Evolutionary conservation across 2,113 vertebrate genomes (phyloP).

Genomic region (Psilopsiagon aymara): DNA sequence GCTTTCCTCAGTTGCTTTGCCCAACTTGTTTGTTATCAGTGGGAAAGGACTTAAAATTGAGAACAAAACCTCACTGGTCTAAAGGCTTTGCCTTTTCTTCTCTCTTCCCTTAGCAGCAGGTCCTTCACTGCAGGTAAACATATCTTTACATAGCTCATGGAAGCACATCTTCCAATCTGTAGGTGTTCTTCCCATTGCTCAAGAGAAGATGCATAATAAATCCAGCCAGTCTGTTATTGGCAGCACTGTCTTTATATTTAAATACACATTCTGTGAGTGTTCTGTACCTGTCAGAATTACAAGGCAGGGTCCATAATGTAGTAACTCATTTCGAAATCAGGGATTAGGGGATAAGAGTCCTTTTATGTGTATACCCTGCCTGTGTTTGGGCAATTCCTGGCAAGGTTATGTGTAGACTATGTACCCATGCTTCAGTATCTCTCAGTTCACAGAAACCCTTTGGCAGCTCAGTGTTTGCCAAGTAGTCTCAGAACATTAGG

Average conservation of each 20-base stretch:
- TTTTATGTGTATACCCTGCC: neutral
- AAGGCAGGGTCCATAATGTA: neutral
- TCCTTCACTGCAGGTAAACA: neutral
- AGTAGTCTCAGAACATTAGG: neutral
- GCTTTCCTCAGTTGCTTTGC: neutral
- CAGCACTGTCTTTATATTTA: neutral
- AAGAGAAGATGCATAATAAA: neutral
- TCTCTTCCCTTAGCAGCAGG: neutral
- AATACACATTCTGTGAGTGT: neutral
- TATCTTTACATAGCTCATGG: slow-evolving; percentile 13
- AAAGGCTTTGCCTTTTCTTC: neutral
- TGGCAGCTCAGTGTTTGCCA: neutral
- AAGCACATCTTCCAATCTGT: neutral
- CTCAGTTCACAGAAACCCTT: neutral
- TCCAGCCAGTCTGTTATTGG: neutral
- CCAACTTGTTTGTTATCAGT: neutral
- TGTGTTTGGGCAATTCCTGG: neutral
- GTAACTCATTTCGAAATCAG: neutral
- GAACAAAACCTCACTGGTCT: neutral
- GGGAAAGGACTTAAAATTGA: neutral
- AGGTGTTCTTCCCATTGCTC: slow-evolving; percentile 16
- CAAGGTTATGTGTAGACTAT: neutral
- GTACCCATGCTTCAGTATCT: neutral
- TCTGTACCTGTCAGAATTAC: neutral
- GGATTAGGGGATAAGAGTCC: neutral